Conservation (phyloP, 2,888 invertebrate species). For the Amphipyra berbera region DNA sequence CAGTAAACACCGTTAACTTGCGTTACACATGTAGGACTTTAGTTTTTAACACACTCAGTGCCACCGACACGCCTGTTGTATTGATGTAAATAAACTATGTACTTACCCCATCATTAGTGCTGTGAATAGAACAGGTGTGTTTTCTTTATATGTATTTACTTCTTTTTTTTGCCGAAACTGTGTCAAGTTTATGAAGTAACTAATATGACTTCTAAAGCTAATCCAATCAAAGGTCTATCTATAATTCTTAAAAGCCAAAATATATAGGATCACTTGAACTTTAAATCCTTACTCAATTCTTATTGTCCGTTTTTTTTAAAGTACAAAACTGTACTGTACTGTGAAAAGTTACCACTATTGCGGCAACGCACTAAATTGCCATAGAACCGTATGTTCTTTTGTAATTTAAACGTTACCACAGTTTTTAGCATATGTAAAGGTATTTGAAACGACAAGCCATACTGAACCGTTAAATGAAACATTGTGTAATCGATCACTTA, state of each 20-base stretch:
- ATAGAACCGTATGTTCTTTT: constrained; percentile 20
- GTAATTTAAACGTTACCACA: constrained; percentile 11
- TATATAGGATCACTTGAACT: no score
- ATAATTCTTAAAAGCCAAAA: no score
- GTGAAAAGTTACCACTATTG: not conserved
- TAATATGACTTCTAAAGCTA: no score
- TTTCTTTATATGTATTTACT: not conserved
- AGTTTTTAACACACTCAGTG: constrained; percentile 53
- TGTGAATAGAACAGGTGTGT: constrained; percentile 29
- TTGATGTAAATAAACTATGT: constrained; percentile 39
- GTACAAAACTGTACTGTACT: no score
- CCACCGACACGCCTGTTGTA: constrained; percentile 27
- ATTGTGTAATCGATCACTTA: constrained; percentile 60
- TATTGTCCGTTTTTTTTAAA: not conserved
- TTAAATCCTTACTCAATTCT: no score
- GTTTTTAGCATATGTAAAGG: constrained; percentile 4
- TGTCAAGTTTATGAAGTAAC: no score
- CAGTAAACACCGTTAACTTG: constrained; percentile 75
- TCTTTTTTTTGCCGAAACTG: no score
- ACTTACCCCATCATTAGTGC: constrained; percentile 30
- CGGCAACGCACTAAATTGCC: not conserved
- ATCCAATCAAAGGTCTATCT: no score
- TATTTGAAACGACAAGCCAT: constrained; percentile 19
- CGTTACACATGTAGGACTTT: constrained; percentile 53
- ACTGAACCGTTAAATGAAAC: constrained; percentile 50